Percentiles rank a stretch among this genome's conserved stretches.
These are phyloP conservation scores for Notocelia uddmanniana DNA, from an alignment of 2,888 invertebrate genomes.

Conservation along the genomic window DNA sequence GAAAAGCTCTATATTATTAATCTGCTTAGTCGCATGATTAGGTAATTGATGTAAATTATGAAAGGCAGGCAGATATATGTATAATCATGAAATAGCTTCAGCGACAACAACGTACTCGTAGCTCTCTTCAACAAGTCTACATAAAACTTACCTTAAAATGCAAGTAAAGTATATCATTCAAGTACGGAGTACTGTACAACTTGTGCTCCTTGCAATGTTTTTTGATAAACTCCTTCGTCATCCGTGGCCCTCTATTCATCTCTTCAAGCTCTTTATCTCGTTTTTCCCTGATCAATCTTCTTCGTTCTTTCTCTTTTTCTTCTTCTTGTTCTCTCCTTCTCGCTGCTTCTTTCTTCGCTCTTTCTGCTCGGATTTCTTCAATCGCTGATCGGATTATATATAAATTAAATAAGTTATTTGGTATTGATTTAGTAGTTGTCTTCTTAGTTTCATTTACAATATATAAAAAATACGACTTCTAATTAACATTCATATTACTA, in stretches of 20 bases:
- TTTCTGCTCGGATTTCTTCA: constrained; percentile 46
- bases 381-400: neutral
- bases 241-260: constrained; percentile 76
- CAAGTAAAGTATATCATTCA: constrained; percentile 97
- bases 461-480: too few species aligned
- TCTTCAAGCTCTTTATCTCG: constrained; percentile 74
- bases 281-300: constrained; percentile 65
- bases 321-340: constrained; percentile 61
- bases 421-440: too few species aligned
- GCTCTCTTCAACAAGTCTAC: too few species aligned
- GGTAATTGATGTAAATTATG: too few species aligned
- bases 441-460: too few species aligned
- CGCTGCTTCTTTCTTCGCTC: constrained; percentile 54
- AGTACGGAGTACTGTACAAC: constrained; percentile 93
- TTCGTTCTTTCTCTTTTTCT: constrained; percentile 63
- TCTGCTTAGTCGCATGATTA: too few species aligned
- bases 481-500: too few species aligned
- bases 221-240: constrained; percentile 93
- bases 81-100: too few species aligned
- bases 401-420: neutral
- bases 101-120: too few species aligned
- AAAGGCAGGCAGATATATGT: too few species aligned
- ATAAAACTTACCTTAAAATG: constrained; percentile 93
- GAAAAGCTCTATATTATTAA: too few species aligned
- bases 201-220: constrained; percentile 94